Base-by-base conservation (phyloP, 2,797 vertebrate genomes). In the Lophius americanus region DNA sequence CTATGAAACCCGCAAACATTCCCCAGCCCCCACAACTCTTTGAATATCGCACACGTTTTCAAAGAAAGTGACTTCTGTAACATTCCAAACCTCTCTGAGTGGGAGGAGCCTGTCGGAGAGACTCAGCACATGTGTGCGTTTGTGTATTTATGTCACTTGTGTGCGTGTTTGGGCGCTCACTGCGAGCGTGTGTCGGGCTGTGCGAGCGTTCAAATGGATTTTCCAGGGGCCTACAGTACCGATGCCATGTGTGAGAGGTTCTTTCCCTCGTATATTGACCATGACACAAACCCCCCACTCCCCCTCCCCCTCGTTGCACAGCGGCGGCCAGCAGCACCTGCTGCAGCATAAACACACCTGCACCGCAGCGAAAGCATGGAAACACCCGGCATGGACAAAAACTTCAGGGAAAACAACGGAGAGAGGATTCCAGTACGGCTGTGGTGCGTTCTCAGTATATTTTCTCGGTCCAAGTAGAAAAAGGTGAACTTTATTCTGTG, bases 271-370 rank as follows among this genome's bases (percentile, higher is more conserved):
- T 85, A 85, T 84, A 88, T 88, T 85, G 84, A 70, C 81, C 81
- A 48, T 89, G 82, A 86, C 86, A 44, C 43, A 23, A 23, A 83
- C 64, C 55, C 55, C 71, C 33, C 67, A 73, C 70, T 51, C 66
- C 64, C 53, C 73, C 35, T 65, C 74, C 73, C 61, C 35, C 67
- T 62, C 38, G n/a, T 73, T 39, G 75, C 77, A 39, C 79, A 76
- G 68, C 79, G 75, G 77, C 71, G 63, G 77, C 78, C 77, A 64
- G 73, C 81, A 79, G 76, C 88, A 91, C 87, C 89, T 92, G 88
- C 76, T 85, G 66, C 73, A 84, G 76, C 73, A 68, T 84, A 77
- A 83, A 87, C 87, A 88, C 91, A 92, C 89, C 91, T 92, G 91
- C 85, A 81, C 44, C 4, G 49, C 76, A 68, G 51, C 50, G 57